Evolutionary conservation across 2,888 invertebrate species (phyloP).

Genomic region (Ectemnius cavifrons): DNA sequence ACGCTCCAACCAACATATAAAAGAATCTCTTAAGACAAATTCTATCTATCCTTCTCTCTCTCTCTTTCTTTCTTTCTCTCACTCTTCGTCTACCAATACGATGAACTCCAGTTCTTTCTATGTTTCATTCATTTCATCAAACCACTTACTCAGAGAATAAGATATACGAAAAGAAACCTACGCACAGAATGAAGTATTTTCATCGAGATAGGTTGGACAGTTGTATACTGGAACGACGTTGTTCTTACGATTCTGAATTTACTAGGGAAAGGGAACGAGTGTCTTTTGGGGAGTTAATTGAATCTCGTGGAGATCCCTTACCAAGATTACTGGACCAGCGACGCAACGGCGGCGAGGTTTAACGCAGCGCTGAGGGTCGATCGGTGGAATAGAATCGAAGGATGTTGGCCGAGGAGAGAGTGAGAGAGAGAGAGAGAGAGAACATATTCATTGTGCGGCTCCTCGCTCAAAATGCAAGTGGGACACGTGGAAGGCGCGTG

Average conservation of each 20-base stretch:
- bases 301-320: background rate
- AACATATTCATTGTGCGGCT: constrained; percentile 21
- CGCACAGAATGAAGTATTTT: too few relatives aligned
- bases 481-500: constrained; percentile 36
- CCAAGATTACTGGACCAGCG: background rate
- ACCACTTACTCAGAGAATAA: too few relatives aligned
- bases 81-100: background rate
- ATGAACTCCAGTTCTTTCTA: background rate
- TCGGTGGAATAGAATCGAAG: constrained; percentile 7
- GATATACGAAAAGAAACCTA: too few relatives aligned
- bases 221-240: too few relatives aligned
- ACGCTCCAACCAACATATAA: too few relatives aligned
- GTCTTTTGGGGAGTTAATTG: constrained; percentile 7
- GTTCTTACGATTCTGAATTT: too few relatives aligned
- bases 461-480: constrained; percentile 46
- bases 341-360: constrained; percentile 13
- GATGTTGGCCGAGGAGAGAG: constrained; percentile 8
- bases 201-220: too few relatives aligned
- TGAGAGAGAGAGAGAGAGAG: background rate
- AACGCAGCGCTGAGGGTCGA: too few relatives aligned
- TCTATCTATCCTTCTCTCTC: background rate
- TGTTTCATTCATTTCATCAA: background rate
- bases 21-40: too few relatives aligned
- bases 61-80: constrained; percentile 7
- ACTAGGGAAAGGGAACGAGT: background rate